Evolutionary conservation across 2,113 vertebrate genomes (phyloP).

Genomic region (Hemicordylus capensis): DNA sequence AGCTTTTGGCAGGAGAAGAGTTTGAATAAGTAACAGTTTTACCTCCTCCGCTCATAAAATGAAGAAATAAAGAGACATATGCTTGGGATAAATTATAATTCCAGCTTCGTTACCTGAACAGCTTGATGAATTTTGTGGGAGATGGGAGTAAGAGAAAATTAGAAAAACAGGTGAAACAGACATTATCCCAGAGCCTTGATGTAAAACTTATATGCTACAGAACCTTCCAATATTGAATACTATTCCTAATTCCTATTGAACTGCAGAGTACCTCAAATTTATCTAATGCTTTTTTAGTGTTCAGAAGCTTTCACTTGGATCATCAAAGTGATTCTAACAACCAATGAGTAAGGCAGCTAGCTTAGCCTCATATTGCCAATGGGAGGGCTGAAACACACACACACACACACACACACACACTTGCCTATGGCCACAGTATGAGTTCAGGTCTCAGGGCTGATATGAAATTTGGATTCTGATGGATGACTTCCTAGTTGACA

Average conservation of each 20-base stretch:
- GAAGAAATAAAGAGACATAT: not conserved
- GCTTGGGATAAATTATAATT: not conserved
- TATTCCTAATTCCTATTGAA: not conserved
- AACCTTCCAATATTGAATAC: not conserved
- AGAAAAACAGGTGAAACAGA: not conserved
- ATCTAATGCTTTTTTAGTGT: not conserved
- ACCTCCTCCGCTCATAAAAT: not conserved
- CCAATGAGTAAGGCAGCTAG: not conserved
- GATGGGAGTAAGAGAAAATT: not conserved
- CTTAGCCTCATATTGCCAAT: not conserved
- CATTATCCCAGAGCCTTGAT: not conserved
- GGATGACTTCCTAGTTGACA: not conserved
- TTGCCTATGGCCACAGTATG: not conserved
- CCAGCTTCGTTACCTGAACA: not conserved
- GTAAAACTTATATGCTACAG: not conserved
- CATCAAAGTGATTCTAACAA: not conserved
- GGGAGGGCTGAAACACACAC: not conserved
- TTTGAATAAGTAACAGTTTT: not conserved
- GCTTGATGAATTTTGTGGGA: not conserved
- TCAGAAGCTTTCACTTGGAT: not conserved
- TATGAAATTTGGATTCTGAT: not conserved
- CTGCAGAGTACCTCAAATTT: not conserved
- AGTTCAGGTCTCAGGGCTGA: not conserved
- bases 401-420: not conserved
- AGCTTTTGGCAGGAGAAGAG: constrained; percentile 9